Percentiles rank a stretch among this genome's conserved stretches.
These are phyloP conservation scores for Rostratula benghalensis DNA, from an alignment of 2,113 vertebrate genomes.

Conservation along the genomic window DNA sequence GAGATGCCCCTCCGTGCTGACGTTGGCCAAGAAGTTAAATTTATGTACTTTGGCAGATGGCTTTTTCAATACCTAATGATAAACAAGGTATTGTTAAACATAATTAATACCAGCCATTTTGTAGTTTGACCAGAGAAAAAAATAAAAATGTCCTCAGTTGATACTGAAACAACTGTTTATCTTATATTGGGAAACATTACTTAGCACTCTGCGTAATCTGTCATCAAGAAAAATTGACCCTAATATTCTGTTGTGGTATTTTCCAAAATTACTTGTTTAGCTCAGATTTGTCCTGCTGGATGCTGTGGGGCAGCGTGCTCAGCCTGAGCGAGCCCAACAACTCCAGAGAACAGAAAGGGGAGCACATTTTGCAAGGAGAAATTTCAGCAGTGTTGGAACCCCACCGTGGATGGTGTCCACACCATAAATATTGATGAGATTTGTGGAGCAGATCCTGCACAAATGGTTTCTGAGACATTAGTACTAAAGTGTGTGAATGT, in stretches of 20 bases:
- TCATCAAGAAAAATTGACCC: not conserved
- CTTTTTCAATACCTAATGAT: not conserved
- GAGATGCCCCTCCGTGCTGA: not conserved
- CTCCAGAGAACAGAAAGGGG: not conserved
- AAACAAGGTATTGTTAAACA: not conserved
- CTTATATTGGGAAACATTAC: not conserved
- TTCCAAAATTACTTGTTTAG: not conserved
- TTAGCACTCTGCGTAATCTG: not conserved
- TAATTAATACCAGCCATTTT: not conserved
- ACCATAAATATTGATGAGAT: not conserved
- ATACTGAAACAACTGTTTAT: not conserved
- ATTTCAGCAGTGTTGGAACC: not conserved
- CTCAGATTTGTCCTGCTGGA: not conserved
- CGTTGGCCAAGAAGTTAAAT: not conserved
- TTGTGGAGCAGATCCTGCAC: not conserved
- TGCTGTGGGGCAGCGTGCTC: not conserved
- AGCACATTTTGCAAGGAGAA: not conserved
- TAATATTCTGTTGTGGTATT: not conserved
- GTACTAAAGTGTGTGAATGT: accelerated
- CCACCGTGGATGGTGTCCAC: too few relatives aligned
- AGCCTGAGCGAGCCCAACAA: not conserved
- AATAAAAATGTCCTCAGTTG: not conserved
- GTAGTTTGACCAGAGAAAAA: not conserved
- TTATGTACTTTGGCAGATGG: not conserved
- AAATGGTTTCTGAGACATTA: not conserved